Evolutionary conservation across 1,140 invertebrate genomes (phyloP).

Genomic region (Tetramorium parvispinum): DNA sequence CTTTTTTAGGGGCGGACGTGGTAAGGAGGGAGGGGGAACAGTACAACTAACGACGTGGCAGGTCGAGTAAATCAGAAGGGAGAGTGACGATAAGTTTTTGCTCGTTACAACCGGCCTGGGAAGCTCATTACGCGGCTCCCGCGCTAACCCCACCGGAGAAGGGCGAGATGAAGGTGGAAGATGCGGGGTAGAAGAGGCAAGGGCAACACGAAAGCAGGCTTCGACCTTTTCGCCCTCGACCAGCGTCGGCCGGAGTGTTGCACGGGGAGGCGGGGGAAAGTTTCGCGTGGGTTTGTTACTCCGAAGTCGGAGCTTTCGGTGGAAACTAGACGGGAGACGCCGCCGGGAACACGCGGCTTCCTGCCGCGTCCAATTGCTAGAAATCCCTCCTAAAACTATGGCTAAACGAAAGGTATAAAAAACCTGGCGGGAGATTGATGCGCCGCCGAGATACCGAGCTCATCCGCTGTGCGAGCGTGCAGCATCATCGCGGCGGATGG

Average conservation of each 20-base stretch:
- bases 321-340: constrained; percentile 1
- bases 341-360: constrained; percentile 21
- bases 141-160: constrained; percentile 53
- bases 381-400: constrained; percentile 57
- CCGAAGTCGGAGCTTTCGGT: constrained; percentile 26
- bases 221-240: constrained; percentile 70
- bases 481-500: constrained; percentile 11
- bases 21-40: constrained; percentile 21
- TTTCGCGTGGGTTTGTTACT: constrained; percentile 37
- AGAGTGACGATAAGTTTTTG: constrained; percentile 81
- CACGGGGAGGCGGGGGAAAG: constrained; percentile 31
- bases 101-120: constrained; percentile 78
- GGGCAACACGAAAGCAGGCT: constrained; percentile 38
- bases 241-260: neutral
- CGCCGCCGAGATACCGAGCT: constrained; percentile 7
- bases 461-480: constrained; percentile 2
- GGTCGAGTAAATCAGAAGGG: constrained; percentile 79
- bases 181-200: constrained; percentile 3
- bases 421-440: constrained; percentile 31
- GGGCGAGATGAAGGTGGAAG: constrained; percentile 35
- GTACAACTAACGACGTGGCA: constrained; percentile 76
- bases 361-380: constrained; percentile 30
- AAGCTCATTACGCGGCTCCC: constrained; percentile 77
- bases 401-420: constrained; percentile 51
- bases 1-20: constrained; percentile 58